Conservation (phyloP, 1,140 invertebrate species). For the Halyomorpha halys region DNA sequence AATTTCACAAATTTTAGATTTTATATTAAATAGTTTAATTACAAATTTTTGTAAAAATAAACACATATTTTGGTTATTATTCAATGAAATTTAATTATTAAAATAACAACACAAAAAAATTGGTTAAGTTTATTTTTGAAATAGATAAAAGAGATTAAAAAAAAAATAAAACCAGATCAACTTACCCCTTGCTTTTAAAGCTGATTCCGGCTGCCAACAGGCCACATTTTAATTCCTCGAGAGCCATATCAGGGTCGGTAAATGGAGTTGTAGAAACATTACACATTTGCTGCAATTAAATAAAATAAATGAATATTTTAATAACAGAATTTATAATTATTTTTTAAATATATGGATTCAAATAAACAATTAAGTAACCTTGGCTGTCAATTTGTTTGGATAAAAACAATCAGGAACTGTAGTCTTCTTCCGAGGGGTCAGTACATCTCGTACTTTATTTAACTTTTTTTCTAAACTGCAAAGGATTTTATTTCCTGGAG, state of each 20-base stretch:
- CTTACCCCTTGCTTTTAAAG: conserved; percentile 61
- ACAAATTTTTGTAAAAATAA: too few relatives aligned
- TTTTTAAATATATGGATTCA: conserved; percentile 4
- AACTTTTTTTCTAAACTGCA: conserved; percentile 59
- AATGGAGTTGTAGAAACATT: conserved; percentile 62
- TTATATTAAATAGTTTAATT: too few relatives aligned
- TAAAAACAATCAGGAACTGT: neutral
- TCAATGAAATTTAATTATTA: too few relatives aligned
- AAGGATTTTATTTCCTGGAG: conserved; percentile 40
- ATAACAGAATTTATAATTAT: neutral
- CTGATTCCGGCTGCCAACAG: conserved; percentile 55
- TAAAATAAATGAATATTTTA: neutral
- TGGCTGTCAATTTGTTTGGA: conserved; percentile 37
- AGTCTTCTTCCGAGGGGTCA: conserved; percentile 46
- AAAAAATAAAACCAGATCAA: too few relatives aligned
- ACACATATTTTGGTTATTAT: too few relatives aligned
- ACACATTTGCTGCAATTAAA: conserved; percentile 48
- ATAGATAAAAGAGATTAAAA: too few relatives aligned
- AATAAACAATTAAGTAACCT: conserved; percentile 36
- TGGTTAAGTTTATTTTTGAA: too few relatives aligned
- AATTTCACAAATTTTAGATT: too few relatives aligned
- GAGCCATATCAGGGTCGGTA: conserved; percentile 51
- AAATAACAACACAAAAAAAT: too few relatives aligned
- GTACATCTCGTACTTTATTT: conserved; percentile 53
- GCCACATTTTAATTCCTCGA: conserved; percentile 49